Evolutionary conservation across 2,888 invertebrate genomes (phyloP).

Genomic region (Amblyjoppa fuscipennis): DNA sequence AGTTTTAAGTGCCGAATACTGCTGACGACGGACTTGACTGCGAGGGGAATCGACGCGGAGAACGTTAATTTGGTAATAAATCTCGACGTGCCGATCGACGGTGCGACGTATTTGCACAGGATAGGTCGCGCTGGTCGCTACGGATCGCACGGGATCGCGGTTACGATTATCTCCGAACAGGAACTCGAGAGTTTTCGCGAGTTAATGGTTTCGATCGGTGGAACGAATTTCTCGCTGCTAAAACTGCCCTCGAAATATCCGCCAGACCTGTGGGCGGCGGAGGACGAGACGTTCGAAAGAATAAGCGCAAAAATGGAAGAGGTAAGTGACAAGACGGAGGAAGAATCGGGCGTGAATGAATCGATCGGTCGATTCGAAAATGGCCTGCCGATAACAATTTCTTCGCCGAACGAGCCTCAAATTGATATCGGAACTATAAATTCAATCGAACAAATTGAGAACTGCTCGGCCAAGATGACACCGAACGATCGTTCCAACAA

Average conservation of each 20-base stretch:
- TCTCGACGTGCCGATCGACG: slow-evolving; percentile 93
- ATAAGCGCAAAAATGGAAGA: slow-evolving; percentile 37
- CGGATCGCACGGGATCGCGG: slow-evolving; percentile 93
- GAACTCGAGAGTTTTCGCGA: slow-evolving; percentile 88
- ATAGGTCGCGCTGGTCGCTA: slow-evolving; percentile 98
- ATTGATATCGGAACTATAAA: background rate
- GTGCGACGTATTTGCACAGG: slow-evolving; percentile 95
- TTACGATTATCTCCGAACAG: slow-evolving; percentile 90
- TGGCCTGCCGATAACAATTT: slow-evolving; percentile 27
- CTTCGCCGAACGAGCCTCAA: background rate
- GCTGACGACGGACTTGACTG: slow-evolving; percentile 95
- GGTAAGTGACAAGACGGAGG: slow-evolving; percentile 41
- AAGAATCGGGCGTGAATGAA: slow-evolving; percentile 55
- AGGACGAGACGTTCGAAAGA: slow-evolving; percentile 76
- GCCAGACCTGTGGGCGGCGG: slow-evolving; percentile 79
- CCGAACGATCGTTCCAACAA: background rate
- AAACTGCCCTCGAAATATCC: slow-evolving; percentile 84
- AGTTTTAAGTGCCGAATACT: slow-evolving; percentile 93
- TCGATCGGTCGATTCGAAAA: slow-evolving; percentile 28
- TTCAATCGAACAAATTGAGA: background rate
- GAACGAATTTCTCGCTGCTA: slow-evolving; percentile 85
- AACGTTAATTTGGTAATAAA: slow-evolving; percentile 97
- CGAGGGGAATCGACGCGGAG: slow-evolving; percentile 97
- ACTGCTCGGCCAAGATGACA: background rate
- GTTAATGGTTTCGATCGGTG: slow-evolving; percentile 87